Evolutionary conservation across 1,140 invertebrate species (phyloP), one percentile per base, ranked within the genome.

Genomic region (Procambarus virginalis): DNA sequence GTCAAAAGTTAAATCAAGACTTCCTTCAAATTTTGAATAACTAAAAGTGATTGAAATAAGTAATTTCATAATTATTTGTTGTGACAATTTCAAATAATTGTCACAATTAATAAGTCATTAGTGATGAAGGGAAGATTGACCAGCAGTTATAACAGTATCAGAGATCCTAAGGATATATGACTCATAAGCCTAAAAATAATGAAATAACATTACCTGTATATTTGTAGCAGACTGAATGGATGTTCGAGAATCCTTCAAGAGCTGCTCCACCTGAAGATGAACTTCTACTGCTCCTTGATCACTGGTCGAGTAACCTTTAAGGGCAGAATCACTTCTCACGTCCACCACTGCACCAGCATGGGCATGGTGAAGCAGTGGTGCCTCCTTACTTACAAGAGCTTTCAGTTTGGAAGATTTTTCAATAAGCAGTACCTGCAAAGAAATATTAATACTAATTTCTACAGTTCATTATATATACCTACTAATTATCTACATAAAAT

Each of bases 291-390:
- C 45, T 82, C 48, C 55, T 2, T 89, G 73, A 34, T 12, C 51
- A 48, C 3, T 48, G n/a, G 58, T 22, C 8, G 5, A 14, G 22
- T 34, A 75, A 75, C 64, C 49, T 14, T 60, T 45, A 2, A 14
- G 14, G 17, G 75, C 45, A 55, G 45, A 6, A 58, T 3, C 45
- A 75, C 48, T 58, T 68, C 81, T 55, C 73, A 89, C 68, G 34
- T 84, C 87, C 17, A 89, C 87, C 34, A 89, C 45, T 20, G 80
- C 73, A 70, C 87, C 82, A 4, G 51, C 75, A 45, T 49, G 20
- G 58, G 87, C 87, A 68, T 89, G 78, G 22, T 89, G 87, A 6
- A 89, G 17, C 5, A 89, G 20, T 76, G 87, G 87, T 12, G 80
- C 81, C 48, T 89, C 87, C 12, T 45, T 60, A 49, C 87, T 84